Percentiles rank a stretch among this genome's conserved stretches.
These are phyloP conservation scores for Sus cebifrons DNA, from an alignment of 2,797 vertebrate genomes.

Conservation along the genomic window DNA sequence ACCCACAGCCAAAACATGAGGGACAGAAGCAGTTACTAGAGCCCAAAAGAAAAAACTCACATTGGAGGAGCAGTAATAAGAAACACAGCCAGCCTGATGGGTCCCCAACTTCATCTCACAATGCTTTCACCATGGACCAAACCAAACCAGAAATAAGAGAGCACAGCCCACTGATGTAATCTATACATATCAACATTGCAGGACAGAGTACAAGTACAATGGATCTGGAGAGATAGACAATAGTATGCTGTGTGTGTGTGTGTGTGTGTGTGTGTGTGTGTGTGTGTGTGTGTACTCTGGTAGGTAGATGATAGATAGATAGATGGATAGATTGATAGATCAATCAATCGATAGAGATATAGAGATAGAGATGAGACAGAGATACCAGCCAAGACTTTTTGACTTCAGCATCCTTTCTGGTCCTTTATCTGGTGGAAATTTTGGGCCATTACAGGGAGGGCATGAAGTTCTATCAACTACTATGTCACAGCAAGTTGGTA, in stretches of 20 bases:
- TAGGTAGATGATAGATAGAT: not conserved
- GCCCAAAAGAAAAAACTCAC: not conserved
- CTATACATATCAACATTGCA: not conserved
- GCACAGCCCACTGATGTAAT: not conserved
- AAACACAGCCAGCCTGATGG: not conserved
- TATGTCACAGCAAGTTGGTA: not conserved
- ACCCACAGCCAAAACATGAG: not conserved
- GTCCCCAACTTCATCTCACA: not conserved
- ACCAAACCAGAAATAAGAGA: not conserved
- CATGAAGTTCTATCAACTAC: not conserved
- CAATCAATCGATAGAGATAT: too few species aligned
- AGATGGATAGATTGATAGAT: not conserved
- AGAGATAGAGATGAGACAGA: not conserved
- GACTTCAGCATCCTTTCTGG: not conserved
- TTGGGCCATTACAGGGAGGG: not conserved
- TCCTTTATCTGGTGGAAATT: slow-evolving; percentile 7
- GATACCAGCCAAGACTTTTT: not conserved
- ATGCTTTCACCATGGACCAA: not conserved
- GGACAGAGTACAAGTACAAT: not conserved
- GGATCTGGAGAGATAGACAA: not conserved
- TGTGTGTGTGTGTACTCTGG: not conserved
- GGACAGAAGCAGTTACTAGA: not conserved
- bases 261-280: not conserved
- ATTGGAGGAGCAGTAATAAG: not conserved
- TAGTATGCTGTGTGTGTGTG: not conserved